A percentile compares a stretch with the other conserved stretches of the same genome.
Evolutionary conservation across 2,888 invertebrate genomes (phyloP).

Genomic region (Sinhomidia bicolor): DNA sequence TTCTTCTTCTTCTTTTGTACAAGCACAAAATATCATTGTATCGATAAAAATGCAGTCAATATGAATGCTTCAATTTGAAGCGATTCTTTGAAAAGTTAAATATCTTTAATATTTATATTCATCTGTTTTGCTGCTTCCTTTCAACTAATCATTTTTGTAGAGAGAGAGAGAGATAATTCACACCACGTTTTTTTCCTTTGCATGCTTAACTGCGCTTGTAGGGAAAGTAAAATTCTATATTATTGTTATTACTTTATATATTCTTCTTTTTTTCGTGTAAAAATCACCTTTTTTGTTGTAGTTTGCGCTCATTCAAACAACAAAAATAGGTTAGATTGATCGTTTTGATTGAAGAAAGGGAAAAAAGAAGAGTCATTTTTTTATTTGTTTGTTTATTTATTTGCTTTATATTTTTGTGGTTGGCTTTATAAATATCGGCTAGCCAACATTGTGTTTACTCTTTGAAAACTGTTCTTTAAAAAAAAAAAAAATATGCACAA

Average conservation of each 20-base stretch:
- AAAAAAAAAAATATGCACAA: neutral
- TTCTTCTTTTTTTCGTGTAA: conserved; percentile 14
- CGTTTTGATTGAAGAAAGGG: conserved; percentile 57
- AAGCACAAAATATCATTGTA: neutral
- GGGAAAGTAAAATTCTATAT: conserved; percentile 64
- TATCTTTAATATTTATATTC: conserved; percentile 5
- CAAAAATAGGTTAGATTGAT: conserved; percentile 66
- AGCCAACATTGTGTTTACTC: conserved; percentile 8
- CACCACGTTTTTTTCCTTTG: conserved; percentile 39
- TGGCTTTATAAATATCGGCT: neutral
- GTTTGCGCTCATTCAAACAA: conserved; percentile 50
- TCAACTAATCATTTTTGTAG: conserved; percentile 11
- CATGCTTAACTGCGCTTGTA: conserved; percentile 66
- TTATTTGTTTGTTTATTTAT: conserved; percentile 20
- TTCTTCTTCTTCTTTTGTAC: conserved; percentile 8
- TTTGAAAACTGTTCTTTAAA: neutral
- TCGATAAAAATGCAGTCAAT: conserved; percentile 22
- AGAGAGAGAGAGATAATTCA: too few relatives aligned
- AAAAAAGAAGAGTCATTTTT: conserved; percentile 47
- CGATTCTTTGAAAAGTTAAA: neutral
- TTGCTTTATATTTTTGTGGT: neutral
- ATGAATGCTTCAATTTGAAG: conserved; percentile 3
- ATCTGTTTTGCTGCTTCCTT: conserved; percentile 36
- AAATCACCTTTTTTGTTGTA: conserved; percentile 7
- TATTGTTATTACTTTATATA: conserved; percentile 13